A percentile compares a stretch with the other conserved stretches of the same genome.
These are phyloP conservation scores for Oncorhynchus keta DNA, from an alignment of 2,113 vertebrate genomes.

Conservation along the genomic window DNA sequence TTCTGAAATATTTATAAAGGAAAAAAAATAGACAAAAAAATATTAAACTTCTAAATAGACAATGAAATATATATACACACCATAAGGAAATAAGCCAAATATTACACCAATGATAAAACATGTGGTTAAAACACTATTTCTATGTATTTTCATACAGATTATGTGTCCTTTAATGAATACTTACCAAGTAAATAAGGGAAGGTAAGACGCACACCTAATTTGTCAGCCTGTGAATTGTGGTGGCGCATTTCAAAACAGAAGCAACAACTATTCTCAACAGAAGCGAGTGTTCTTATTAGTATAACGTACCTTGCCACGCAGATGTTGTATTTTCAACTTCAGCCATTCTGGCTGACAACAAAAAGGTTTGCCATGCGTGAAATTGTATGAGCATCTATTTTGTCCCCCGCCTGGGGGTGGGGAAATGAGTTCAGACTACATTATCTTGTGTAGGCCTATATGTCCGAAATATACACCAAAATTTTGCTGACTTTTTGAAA, in stretches of 20 bases:
- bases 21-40: too few species aligned
- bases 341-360: constrained; percentile 43
- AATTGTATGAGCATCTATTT: constrained; percentile 67
- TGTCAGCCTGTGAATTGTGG: background rate
- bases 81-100: too few species aligned
- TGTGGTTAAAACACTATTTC: too few species aligned
- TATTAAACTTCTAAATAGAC: too few species aligned
- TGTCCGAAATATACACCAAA: background rate
- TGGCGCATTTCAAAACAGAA: background rate
- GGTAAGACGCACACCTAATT: background rate
- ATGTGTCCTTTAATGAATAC: too few species aligned
- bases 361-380: constrained; percentile 73
- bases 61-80: too few species aligned
- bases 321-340: constrained; percentile 49
- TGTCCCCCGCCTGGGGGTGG: constrained; percentile 63
- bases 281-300: background rate
- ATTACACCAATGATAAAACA: too few species aligned
- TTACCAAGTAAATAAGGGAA: too few species aligned
- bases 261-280: background rate
- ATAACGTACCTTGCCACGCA: constrained; percentile 30
- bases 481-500: background rate
- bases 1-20: too few species aligned
- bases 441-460: constrained; percentile 15
- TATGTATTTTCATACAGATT: too few species aligned
- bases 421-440: constrained; percentile 40